Percentiles rank a stretch among this genome's conserved stretches.
These are phyloP conservation scores for Trichonephila clavata DNA, from an alignment of 1,140 invertebrate species.

Conservation along the genomic window DNA sequence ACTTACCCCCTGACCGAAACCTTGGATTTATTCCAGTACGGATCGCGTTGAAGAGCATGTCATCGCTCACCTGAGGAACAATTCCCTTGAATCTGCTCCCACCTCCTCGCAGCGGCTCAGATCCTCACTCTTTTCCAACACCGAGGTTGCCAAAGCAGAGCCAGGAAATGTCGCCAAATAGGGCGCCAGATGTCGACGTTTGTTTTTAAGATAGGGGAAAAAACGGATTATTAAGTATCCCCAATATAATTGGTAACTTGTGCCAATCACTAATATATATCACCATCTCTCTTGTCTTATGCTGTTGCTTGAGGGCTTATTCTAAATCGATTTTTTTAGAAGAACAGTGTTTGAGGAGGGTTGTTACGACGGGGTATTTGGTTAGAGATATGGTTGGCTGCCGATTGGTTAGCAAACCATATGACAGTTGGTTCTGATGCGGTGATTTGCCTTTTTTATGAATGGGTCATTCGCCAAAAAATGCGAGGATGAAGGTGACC, in stretches of 20 bases:
- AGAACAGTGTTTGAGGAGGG: not conserved
- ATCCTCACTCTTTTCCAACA: constrained; percentile 24
- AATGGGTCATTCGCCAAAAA: constrained; percentile 25
- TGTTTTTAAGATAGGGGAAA: not conserved
- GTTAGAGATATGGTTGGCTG: not conserved
- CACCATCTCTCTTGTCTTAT: too few relatives aligned
- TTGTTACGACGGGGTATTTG: not conserved
- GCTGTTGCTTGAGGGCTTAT: too few relatives aligned
- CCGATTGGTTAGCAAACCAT: not conserved
- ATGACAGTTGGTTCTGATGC: not conserved
- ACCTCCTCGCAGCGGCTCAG: not conserved
- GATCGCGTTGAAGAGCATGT: not conserved
- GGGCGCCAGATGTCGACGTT: not conserved
- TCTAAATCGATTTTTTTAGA: too few relatives aligned
- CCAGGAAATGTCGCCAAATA: not conserved
- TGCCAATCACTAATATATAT: not conserved
- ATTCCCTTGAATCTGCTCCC: constrained; percentile 43
- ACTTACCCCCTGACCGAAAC: constrained; percentile 45
- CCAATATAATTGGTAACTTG: not conserved
- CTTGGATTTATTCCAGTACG: constrained; percentile 63
- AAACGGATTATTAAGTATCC: not conserved
- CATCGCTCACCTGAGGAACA: constrained; percentile 59
- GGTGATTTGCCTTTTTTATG: not conserved
- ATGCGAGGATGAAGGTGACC: constrained; percentile 35
- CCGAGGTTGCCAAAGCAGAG: not conserved